phyloP scores from a whole-genome alignment of 2,797 vertebrate genomes.

The Hypotaenidia philippensis region DNA sequence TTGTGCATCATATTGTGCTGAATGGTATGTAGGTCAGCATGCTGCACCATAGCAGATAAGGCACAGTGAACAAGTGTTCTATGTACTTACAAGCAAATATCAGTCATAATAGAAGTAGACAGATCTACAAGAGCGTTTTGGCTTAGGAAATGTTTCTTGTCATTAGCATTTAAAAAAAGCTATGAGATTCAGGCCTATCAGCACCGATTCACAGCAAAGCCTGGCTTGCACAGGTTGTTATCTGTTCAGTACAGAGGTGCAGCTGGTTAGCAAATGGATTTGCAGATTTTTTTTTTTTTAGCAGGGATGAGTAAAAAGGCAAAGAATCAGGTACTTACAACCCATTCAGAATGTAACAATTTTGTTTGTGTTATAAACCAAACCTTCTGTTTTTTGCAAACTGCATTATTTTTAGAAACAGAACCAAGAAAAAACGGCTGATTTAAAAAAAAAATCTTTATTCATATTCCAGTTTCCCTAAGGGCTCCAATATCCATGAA shows the following conservation, averaged over 20 bases:
- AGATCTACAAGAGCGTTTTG: constrained; percentile 99
- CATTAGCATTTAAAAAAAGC: constrained; percentile 99
- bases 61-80: constrained; percentile 98
- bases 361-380: constrained; percentile 92
- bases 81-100: constrained; percentile 99
- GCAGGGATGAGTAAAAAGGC: constrained; percentile 96
- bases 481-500: constrained; percentile 89
- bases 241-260: constrained; percentile 99
- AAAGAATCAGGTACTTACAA: constrained; percentile 99
- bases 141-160: constrained; percentile 98
- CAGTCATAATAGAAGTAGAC: constrained; percentile 99
- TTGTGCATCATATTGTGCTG: constrained; percentile 99
- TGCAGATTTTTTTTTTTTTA: constrained; percentile 99
- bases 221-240: constrained; percentile 99
- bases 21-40: constrained; percentile 99
- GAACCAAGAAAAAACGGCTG: constrained; percentile 87
- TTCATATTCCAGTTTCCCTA: constrained; percentile 94
- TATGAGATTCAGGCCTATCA: constrained; percentile 99
- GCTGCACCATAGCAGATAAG: constrained; percentile 99
- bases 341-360: constrained; percentile 92
- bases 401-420: constrained; percentile 95
- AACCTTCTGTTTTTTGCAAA: constrained; percentile 89
- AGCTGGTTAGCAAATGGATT: constrained; percentile 99
- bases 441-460: constrained; percentile 91
- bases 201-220: constrained; percentile 96